Conservation (phyloP, 2,113 vertebrate genomes). For the Mixornis gularis region DNA sequence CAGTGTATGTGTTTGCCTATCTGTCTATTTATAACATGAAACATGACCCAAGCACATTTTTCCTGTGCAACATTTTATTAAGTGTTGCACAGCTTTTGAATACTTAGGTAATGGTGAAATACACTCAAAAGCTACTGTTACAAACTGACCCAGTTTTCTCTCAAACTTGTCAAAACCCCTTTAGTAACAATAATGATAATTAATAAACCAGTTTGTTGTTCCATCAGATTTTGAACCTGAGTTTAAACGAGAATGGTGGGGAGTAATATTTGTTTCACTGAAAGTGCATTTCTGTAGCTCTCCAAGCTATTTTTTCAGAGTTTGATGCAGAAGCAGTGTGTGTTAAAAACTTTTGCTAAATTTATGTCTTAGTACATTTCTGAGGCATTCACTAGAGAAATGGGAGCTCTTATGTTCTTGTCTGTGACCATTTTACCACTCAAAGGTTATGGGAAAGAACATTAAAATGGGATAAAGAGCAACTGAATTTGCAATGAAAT, state of each 20-base stretch:
- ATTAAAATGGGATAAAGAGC: slow-evolving; percentile 35
- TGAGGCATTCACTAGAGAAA: slow-evolving; percentile 43
- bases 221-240: not conserved
- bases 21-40: slow-evolving; percentile 55
- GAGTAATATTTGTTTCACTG: not conserved
- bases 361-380: slow-evolving; percentile 42
- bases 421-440: slow-evolving; percentile 46
- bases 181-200: not conserved
- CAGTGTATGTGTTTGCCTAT: slow-evolving; percentile 1
- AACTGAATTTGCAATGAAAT: slow-evolving; percentile 59
- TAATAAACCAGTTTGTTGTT: not conserved
- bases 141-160: not conserved
- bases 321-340: not conserved
- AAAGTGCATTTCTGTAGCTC: not conserved
- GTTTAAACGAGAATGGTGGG: not conserved
- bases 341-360: slow-evolving; percentile 32
- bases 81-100: not conserved
- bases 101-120: not conserved
- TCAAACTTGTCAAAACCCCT: not conserved
- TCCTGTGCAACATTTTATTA: not conserved
- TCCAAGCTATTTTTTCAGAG: slow-evolving; percentile 6
- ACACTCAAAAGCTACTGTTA: not conserved
- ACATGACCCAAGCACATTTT: slow-evolving; percentile 32
- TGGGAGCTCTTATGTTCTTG: slow-evolving; percentile 29
- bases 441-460: slow-evolving; percentile 69